These are phyloP conservation scores for Stictocephala bisonia DNA, from an alignment of 2,888 invertebrate genomes.

Conservation along the genomic window DNA sequence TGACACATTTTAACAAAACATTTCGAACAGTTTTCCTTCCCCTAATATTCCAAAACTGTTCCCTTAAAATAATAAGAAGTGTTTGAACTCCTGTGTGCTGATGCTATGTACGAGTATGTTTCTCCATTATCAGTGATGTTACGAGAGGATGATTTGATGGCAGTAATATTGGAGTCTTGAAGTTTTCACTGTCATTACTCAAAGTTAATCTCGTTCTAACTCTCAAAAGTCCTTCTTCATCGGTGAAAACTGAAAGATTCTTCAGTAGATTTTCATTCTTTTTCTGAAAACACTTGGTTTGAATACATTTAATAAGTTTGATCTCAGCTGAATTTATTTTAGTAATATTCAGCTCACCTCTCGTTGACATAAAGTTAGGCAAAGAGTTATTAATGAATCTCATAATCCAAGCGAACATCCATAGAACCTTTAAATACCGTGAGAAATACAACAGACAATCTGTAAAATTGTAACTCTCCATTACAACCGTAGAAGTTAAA, in stretches of 20 bases:
- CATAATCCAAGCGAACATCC: neutral
- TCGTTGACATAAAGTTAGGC: no score
- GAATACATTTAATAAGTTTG: neutral
- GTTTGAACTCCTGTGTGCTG: conserved; percentile 10
- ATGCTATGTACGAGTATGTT: neutral
- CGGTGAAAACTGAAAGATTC: neutral
- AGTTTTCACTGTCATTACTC: neutral
- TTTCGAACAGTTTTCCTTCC: conserved; percentile 15
- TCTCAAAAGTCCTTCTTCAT: neutral
- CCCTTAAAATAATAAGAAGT: conserved; percentile 6
- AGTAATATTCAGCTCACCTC: neutral
- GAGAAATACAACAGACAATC: conserved; percentile 5
- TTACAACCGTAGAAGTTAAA: neutral
- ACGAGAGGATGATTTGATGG: conserved; percentile 2
- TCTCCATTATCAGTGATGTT: neutral
- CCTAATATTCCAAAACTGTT: conserved; percentile 36
- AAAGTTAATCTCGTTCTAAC: neutral
- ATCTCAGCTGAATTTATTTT: neutral
- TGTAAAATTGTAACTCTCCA: neutral
- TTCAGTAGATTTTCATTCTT: neutral
- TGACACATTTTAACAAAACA: conserved; percentile 34
- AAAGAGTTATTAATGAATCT: neutral
- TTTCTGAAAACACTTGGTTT: neutral
- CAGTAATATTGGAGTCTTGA: neutral
- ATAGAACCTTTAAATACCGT: neutral